Base-by-base conservation (phyloP, 2,888 invertebrate species). In the Coenonympha arcania region DNA sequence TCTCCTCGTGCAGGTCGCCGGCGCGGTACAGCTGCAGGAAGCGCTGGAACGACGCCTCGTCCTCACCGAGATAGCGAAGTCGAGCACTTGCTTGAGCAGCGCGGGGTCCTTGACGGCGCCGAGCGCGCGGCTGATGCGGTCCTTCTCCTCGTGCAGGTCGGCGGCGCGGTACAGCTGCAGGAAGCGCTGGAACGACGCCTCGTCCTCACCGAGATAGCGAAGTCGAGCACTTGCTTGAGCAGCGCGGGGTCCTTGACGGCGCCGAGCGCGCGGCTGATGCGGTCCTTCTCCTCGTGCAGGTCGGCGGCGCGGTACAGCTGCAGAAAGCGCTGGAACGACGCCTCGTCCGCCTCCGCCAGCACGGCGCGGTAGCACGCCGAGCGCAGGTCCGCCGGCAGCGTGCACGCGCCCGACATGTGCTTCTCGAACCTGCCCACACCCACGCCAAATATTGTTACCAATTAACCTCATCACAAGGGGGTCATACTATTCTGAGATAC, bases 251-350 rank as follows among this genome's bases (percentile, higher is more conserved):
- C 91, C 55, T 88, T 89, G 47, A 94, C 90, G 33, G 93, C 91
- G 26, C 97, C 98, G 48, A 98, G 88, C 4, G 95, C 91, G 52
- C 94, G 88, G 50, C 94, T 90, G 67, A 98, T 93, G 66, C 98
- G 90, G 73, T 96, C 95, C 76, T 95, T 96, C 76, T 98, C 98
- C 79, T 98, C 98, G 67, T 95, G 95, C 60, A 96, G 84, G 80
- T 96, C 96, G 4, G 94, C 91, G 40, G 92, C 90, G 60, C 93
- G 90, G 81, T 96, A 95, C 58, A 96, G 78, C 68, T 90, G 88
- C 57, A 96, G 81, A 90, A 98, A 91, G 30, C 91, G 90, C 45
- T 93, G 88, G 69, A 92, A 95, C 9, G 91, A 91, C 9, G 84
- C 78, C 55, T 89, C 89, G 69, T 93, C 93, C 13, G 91, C 91